Base-by-base conservation (phyloP, 2,113 vertebrate genomes). In the Esox niger region DNA sequence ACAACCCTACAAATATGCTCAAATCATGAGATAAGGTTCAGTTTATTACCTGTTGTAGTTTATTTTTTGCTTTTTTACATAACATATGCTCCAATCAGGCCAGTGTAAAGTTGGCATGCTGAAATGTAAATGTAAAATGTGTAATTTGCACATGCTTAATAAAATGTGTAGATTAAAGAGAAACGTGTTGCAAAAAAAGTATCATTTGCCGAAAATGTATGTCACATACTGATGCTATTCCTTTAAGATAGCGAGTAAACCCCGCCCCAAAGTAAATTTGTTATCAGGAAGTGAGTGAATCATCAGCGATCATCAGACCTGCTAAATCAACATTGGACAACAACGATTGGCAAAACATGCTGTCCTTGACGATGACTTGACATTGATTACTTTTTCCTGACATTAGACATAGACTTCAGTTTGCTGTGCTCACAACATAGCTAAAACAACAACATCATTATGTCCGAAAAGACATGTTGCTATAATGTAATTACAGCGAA, bases 371-470 rank as follows among this genome's bases (percentile, higher is more conserved):
- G 0, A 13, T 0, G 0, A 27, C 35, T 75, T 33, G 13, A 0
- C 1, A 56, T 84, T 38, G 76, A 80, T 30, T 91, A 2, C 29
- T 83, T 46, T 68, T 0, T 65, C 49, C 87, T 89, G 75, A 20
- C 27, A 9, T 27, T 49, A 30, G 62, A 11, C 35, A 38, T 38
- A n/a, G n/a, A n/a, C 57, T 75, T 54, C 75, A 38, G 49, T 70
- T 81, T 87, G 74, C 87, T 84, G 74, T 66, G 73, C 47, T 55
- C 21, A 26, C 59, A 64, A 80, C n/a, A n/a, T n/a, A n/a, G n/a
- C 74, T 77, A 76, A 75, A 79, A 65, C 46, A 55, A 66, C 47
- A 88, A 72, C 70, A 79, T 79, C 80, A 85, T 88, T 17, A 43
- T 4, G 84, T 33, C 73, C 67, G 49, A 59, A 9, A 60, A 81